Evolutionary conservation across 2,797 vertebrate species (phyloP).

Genomic region (Acanthopagrus latus): DNA sequence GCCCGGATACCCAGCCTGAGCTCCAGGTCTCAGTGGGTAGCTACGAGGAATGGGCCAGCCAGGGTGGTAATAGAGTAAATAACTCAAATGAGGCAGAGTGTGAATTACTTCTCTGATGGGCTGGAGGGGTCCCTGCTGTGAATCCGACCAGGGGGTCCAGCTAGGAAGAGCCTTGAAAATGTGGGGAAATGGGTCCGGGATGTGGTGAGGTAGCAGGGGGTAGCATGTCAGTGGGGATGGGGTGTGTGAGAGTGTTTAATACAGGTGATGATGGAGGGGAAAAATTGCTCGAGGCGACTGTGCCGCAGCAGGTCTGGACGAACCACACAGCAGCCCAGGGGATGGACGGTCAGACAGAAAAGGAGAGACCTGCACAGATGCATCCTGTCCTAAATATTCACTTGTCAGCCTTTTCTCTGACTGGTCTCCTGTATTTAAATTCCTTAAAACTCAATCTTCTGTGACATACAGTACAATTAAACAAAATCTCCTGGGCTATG

Average conservation of each 20-base stretch:
- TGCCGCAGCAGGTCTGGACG: conserved; percentile 70
- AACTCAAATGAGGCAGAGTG: conserved; percentile 89
- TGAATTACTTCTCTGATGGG: conserved; percentile 88
- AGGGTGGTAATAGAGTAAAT: conserved; percentile 88
- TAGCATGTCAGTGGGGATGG: conserved; percentile 65
- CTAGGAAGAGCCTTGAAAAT: conserved; percentile 70
- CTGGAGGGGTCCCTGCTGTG: conserved; percentile 81
- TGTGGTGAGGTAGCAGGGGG: conserved; percentile 57
- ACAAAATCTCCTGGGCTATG: conserved; percentile 21
- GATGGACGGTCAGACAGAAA: conserved; percentile 37
- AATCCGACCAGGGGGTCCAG: conserved; percentile 81
- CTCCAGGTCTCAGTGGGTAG: conserved; percentile 79
- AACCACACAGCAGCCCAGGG: conserved; percentile 46
- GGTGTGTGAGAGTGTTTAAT: conserved; percentile 78
- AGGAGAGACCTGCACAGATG: conserved; percentile 26
- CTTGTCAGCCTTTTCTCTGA: conserved; percentile 6
- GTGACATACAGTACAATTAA: conserved; percentile 34
- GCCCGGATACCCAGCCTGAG: conserved; percentile 76
- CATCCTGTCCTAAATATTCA: conserved; percentile 41
- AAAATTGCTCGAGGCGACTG: conserved; percentile 63
- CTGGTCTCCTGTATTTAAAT: conserved; percentile 15
- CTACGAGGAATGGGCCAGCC: conserved; percentile 69
- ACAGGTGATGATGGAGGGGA: conserved; percentile 78
- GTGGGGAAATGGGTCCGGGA: conserved; percentile 70
- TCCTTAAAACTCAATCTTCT: conserved; percentile 34